Evolutionary conservation across 2,113 vertebrate genomes (phyloP).

Genomic region (Lasiurus borealis): DNA sequence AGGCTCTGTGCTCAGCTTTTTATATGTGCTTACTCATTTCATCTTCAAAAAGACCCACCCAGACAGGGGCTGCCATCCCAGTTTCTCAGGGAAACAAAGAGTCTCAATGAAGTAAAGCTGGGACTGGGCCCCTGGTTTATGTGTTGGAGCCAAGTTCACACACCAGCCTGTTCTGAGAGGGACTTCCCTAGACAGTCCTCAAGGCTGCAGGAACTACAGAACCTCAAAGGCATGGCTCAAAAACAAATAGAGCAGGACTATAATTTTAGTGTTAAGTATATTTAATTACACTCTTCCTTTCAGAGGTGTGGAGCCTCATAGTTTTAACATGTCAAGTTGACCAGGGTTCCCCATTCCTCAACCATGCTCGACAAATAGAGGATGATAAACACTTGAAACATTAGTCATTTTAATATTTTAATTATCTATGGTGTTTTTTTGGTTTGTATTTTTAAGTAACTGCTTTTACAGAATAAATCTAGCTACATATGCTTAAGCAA

Average conservation of each 20-base stretch:
- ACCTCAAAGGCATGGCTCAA: not conserved
- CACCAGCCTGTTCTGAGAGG: not conserved
- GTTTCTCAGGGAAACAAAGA: not conserved
- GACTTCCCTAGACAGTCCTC: not conserved
- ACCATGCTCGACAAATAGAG: not conserved
- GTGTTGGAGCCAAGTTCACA: not conserved
- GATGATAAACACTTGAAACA: not conserved
- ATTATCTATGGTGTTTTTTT: not conserved
- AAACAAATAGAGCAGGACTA: not conserved
- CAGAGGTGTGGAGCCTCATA: not conserved
- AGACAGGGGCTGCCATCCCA: not conserved
- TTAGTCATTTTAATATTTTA: slow-evolving; percentile 19
- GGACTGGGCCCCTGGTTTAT: not conserved
- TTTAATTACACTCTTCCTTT: not conserved
- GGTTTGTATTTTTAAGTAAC: slow-evolving; percentile 9
- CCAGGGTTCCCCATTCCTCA: not conserved
- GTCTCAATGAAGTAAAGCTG: not conserved
- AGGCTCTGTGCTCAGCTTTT: not conserved
- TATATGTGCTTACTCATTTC: not conserved
- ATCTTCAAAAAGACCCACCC: not conserved
- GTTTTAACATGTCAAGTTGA: not conserved
- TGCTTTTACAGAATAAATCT: not conserved
- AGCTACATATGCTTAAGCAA: not conserved
- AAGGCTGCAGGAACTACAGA: not conserved
- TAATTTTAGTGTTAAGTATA: not conserved